phyloP scores from a whole-genome alignment of 2,888 invertebrate genomes.

The Smittia sp. region DNA sequence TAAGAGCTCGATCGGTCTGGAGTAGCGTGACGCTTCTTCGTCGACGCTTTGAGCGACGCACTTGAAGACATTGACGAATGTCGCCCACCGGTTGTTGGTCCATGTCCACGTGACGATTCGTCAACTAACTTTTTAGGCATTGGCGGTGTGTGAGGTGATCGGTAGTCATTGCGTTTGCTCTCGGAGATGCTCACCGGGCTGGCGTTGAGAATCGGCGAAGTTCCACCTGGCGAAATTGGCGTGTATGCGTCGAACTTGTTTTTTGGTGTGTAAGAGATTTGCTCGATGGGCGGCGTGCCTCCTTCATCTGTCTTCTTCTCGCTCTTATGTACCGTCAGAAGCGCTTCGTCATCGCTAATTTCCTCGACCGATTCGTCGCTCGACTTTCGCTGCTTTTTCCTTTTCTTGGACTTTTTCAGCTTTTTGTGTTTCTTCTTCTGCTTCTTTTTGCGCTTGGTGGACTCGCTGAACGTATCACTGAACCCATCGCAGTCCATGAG shows the following conservation, averaged over 20 bases:
- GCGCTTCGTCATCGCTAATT: constrained; percentile 48
- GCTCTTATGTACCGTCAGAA: constrained; percentile 12
- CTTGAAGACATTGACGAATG: constrained; percentile 37
- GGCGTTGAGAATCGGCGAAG: constrained; percentile 21
- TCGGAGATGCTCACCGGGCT: constrained; percentile 19
- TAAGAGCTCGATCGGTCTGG: constrained; percentile 33
- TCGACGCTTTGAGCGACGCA: constrained; percentile 29
- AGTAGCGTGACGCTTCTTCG: constrained; percentile 1
- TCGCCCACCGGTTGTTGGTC: background rate
- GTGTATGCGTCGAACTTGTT: constrained; percentile 46
- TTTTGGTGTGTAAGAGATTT: constrained; percentile 44
- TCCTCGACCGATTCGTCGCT: constrained; percentile 63
- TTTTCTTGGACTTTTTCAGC: constrained; percentile 71
- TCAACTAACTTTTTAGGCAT: constrained; percentile 42
- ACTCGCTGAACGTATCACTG: constrained; percentile 29
- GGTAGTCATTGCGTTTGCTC: constrained; percentile 33
- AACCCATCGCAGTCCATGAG: constrained; percentile 53
- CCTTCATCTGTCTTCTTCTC: constrained; percentile 16
- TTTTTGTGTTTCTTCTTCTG: constrained; percentile 65
- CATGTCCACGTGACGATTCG: background rate
- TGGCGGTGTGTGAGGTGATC: constrained; percentile 53
- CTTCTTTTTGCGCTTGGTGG: constrained; percentile 51
- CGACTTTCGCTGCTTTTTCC: constrained; percentile 66
- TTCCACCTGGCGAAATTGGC: constrained; percentile 46
- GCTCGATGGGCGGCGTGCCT: constrained; percentile 48